Percentiles rank a stretch among this genome's conserved stretches.
Evolutionary conservation across 2,797 vertebrate species (phyloP).

Genomic region (Etheostoma perlongum): DNA sequence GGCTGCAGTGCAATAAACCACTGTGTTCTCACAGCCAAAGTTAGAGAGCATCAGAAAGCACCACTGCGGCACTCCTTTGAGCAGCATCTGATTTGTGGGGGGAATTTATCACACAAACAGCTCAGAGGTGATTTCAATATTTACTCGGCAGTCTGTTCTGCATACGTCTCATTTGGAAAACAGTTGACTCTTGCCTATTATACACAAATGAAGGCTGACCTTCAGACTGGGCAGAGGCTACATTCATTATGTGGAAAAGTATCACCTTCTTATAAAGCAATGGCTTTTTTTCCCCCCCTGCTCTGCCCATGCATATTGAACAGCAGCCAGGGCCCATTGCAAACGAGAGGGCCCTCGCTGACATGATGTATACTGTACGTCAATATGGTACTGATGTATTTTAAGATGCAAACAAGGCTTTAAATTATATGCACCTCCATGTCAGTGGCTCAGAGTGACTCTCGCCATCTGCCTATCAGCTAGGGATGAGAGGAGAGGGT

Average conservation of each 20-base stretch:
- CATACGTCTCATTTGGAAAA: conserved; percentile 90
- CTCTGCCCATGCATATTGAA: conserved; percentile 87
- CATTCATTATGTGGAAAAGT: conserved; percentile 88
- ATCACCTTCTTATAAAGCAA: conserved; percentile 82
- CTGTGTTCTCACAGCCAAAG: conserved; percentile 55
- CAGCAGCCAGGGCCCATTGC: conserved; percentile 80
- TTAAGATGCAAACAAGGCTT: conserved; percentile 99
- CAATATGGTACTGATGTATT: conserved; percentile 99
- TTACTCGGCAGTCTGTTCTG: conserved; percentile 83
- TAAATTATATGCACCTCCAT: conserved; percentile 99
- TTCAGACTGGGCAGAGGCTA: conserved; percentile 88
- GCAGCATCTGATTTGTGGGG: conserved; percentile 80
- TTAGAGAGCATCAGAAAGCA: conserved; percentile 68
- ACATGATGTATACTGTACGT: conserved; percentile 98
- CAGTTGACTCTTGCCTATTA: conserved; percentile 89
- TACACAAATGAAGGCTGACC: conserved; percentile 98
- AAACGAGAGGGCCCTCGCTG: conserved; percentile 88
- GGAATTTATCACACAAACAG: conserved; percentile 84
- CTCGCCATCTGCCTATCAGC: conserved; percentile 99
- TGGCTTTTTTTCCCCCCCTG: conserved; percentile 48
- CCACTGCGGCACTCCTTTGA: conserved; percentile 70
- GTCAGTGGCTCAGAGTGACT: conserved; percentile 94
- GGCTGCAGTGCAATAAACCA: conserved; percentile 66
- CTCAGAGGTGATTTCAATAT: conserved; percentile 87
- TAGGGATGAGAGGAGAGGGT: conserved; percentile 93